Percentiles rank a stretch among this genome's conserved stretches.
phyloP scores from a whole-genome alignment of 2,113 vertebrate species.

The Silurus meridionalis region DNA sequence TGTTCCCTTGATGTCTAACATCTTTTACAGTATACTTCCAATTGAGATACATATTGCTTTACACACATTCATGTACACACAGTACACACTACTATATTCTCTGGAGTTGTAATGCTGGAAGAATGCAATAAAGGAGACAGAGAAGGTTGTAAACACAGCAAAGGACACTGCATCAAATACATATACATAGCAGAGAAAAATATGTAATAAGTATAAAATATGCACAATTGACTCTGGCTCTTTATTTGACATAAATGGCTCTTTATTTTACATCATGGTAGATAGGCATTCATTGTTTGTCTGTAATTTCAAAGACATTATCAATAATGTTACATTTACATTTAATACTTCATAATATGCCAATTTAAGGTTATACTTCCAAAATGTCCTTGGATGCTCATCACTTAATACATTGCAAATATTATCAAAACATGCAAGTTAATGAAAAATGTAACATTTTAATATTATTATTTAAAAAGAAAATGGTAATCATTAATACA shows the following conservation, averaged over 20 bases:
- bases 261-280: neutral
- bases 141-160: slow-evolving; percentile 34
- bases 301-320: neutral
- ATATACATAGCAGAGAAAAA: neutral
- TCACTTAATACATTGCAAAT: neutral
- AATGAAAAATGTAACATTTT: neutral
- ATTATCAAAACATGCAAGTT: neutral
- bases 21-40: neutral
- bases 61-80: slow-evolving; percentile 59
- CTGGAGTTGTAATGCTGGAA: slow-evolving; percentile 57
- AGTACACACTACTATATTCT: slow-evolving; percentile 54
- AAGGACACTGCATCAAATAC: neutral
- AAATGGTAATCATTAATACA: neutral
- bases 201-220: no score
- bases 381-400: neutral
- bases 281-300: neutral
- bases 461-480: neutral
- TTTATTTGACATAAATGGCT: neutral
- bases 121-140: slow-evolving; percentile 57
- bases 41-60: slow-evolving; percentile 61
- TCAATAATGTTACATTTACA: neutral
- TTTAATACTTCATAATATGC: neutral
- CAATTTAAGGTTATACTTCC: neutral
- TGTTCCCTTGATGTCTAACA: slow-evolving; percentile 48
- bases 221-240: neutral